Evolutionary conservation across 64 coral and sea anemone species (phyloP), one percentile per base, ranked within the genome.

Genomic region (Pocillopora damicornis): DNA sequence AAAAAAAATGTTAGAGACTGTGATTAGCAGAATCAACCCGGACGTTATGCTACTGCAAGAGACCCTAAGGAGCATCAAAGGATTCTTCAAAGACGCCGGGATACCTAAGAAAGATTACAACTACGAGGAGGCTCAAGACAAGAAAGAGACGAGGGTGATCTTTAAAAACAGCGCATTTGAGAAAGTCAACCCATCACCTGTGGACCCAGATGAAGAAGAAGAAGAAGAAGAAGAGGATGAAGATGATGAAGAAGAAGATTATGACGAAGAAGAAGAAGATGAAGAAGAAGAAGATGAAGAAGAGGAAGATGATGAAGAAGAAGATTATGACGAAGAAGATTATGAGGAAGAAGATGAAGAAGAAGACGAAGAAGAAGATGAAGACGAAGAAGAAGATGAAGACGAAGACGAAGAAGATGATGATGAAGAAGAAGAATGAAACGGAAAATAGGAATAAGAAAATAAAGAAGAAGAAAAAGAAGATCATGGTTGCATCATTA

Each of bases 301-400:
- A 76, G 91, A 85, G 5, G 78, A 75, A 2, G 65, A 82, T 15
- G 74, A 90, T 16, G 35, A 34, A n/a, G 34, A 90, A 16, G 9
- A 51, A 61, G 61, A 34, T 58, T 16, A 88, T 69, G 57, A 68
- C 78, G 90, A 90, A 57, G 59, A 77, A 59, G 83, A 81, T 58
- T 87, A 37, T 64, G 42, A 60, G 23, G 77, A 94, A 16, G 88
- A 91, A 13, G 85, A 95, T 88, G 60, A 82, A 3, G 77, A 72
- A 20, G 75, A 94, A n/a, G 57, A 74, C 30, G 93, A 20, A n/a
- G n/a, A n/a, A n/a, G n/a, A n/a, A n/a, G n/a, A n/a, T n/a, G n/a
- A n/a, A n/a, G n/a, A n/a, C n/a, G 80, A 83, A 14, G 79, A 84
- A 30, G 84, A 73, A 11, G 58, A 81, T 20, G 80, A 88, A 59